Evolutionary conservation across 53 echinoderm and acorn worm genomes (phyloP).

Genomic region (Luidia sarsii): DNA sequence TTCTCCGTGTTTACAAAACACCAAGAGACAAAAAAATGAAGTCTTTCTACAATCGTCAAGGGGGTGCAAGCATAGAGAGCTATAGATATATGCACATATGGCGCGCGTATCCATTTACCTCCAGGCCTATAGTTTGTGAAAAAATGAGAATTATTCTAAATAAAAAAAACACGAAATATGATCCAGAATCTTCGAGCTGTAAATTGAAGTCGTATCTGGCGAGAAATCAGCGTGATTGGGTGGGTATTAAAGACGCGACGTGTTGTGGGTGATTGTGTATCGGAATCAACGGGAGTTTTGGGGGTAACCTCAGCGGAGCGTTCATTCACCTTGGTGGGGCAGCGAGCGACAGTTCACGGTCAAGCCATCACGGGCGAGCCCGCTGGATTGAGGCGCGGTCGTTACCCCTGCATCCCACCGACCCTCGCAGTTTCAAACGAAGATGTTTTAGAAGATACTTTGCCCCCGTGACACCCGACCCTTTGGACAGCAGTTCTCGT

Average conservation of each 20-base stretch:
- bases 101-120: no score
- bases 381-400: constrained; percentile 35
- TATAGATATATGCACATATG: no score
- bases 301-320: constrained; percentile 8
- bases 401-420: constrained; percentile 11
- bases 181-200: not conserved
- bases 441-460: constrained; percentile 36
- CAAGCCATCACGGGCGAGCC: constrained; percentile 14
- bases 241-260: constrained; percentile 28
- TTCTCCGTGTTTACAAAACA: constrained; percentile 12
- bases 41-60: no score
- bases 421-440: not conserved
- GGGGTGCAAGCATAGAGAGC: no score
- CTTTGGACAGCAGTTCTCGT: no score
- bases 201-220: not conserved
- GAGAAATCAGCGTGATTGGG: not conserved
- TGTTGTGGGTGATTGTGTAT: not conserved
- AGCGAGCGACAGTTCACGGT: constrained; percentile 43
- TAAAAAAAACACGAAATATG: constrained; percentile 7
- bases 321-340: constrained; percentile 47
- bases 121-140: no score
- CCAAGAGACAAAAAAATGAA: no score
- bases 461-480: no score
- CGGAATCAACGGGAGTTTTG: not conserved
- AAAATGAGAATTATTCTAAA: no score